Evolutionary conservation across 2,888 invertebrate genomes (phyloP), one percentile per base, ranked within the genome.

Genomic region (Eupeodes latifasciatus): DNA sequence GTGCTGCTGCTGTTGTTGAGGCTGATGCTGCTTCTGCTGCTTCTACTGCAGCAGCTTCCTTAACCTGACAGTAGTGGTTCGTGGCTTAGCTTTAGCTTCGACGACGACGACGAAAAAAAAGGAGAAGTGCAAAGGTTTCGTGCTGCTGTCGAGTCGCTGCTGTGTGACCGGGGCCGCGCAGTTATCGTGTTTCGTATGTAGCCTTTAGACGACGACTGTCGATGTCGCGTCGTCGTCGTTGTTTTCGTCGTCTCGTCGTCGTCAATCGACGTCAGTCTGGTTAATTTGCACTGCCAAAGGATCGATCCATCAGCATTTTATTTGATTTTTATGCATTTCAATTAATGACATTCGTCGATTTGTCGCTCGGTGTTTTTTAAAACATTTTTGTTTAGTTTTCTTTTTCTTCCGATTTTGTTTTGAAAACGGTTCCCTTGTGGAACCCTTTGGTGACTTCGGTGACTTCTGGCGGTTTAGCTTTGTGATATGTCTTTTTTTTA

Each of bases 291-390:
- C n/a, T 34, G 67, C 81, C 72, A 69, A 69, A 75, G 88, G 75
- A 88, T 88, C 85, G 75, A 88, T 88, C 85, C 85, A 78, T 85
- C 84, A 77, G 85, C 53, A 78, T 61, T 88, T 88, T 81, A 85
- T 88, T 88, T 88, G 85, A 85, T 88, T 88, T 78, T 88, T 85
- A 88, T 88, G 88, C 72, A 84, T 88, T 88, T 81, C 81, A 88
- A 85, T 88, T 81, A 88, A 85, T 88, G 88, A 81, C 77, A 47
- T 75, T 78, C 81, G 78, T 34, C 85, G 88, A 85, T 88, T 85
- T 88, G 85, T 79, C 88, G 67, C 74, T 64, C 59, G 53, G 84
- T 84, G 47, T 80, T 53, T 64, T 75, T 67, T 40, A n/a, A 16
- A 59, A 49, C 7, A 59, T 49, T 40, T 64, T 27, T 27, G 27